These are phyloP conservation scores for Datnioides undecimradiatus DNA, from an alignment of 2,113 vertebrate genomes.

Conservation along the genomic window DNA sequence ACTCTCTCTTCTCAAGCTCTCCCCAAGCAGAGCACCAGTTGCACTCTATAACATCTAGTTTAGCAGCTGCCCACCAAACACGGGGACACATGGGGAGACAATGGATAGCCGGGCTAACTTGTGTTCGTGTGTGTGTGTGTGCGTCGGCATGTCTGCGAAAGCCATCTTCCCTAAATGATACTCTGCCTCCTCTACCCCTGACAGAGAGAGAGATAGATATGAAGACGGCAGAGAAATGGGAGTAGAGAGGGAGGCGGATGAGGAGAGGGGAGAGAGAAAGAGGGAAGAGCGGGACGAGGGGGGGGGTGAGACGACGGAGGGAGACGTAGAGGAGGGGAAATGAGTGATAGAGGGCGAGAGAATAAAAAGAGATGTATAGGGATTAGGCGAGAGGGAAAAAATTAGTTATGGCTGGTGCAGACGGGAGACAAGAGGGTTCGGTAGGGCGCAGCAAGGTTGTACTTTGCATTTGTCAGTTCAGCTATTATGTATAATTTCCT, in stretches of 20 bases:
- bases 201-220: constrained; percentile 73
- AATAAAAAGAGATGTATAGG: constrained; percentile 71
- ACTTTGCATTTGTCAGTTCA: constrained; percentile 69
- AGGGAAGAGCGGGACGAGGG: constrained; percentile 16
- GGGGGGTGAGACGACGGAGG: constrained; percentile 18
- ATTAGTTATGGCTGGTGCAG: constrained; percentile 60
- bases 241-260: constrained; percentile 61
- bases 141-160: constrained; percentile 50
- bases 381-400: constrained; percentile 51
- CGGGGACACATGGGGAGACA: constrained; percentile 41
- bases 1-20: constrained; percentile 30
- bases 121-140: constrained; percentile 15
- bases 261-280: constrained; percentile 20
- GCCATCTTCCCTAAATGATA: constrained; percentile 75
- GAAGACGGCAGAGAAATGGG: constrained; percentile 67
- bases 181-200: constrained; percentile 70
- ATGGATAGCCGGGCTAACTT: constrained; percentile 38
- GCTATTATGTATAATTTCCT: constrained; percentile 40
- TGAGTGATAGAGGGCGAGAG: constrained; percentile 58
- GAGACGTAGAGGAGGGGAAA: constrained; percentile 35
- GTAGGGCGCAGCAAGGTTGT: constrained; percentile 58
- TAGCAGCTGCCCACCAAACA: constrained; percentile 65
- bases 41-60: constrained; percentile 75
- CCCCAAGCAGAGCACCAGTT: constrained; percentile 67
- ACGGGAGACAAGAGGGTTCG: constrained; percentile 58